A percentile compares a stretch with the other conserved stretches of the same genome.
These are phyloP conservation scores for Petrocephalus sullivani DNA, from an alignment of 2,797 vertebrate species.

Conservation along the genomic window DNA sequence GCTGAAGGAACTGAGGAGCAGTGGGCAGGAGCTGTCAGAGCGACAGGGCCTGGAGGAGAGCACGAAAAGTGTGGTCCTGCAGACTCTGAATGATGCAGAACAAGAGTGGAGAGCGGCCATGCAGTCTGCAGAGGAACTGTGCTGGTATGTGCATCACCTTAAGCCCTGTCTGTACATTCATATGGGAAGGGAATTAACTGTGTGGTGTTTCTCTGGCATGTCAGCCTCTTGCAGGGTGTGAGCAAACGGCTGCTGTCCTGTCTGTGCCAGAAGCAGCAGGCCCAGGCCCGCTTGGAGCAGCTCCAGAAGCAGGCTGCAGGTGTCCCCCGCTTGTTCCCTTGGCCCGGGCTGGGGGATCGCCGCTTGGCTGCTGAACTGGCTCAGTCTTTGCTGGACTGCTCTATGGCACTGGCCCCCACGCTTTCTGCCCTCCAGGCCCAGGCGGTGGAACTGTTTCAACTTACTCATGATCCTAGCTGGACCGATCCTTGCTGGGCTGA, in stretches of 20 bases:
- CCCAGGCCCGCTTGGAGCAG: constrained; percentile 46
- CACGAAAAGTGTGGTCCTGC: not conserved
- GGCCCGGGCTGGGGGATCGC: constrained; percentile 67
- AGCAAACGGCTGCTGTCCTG: constrained; percentile 50
- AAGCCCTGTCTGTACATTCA: not conserved
- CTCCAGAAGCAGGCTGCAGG: constrained; percentile 44
- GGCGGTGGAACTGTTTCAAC: constrained; percentile 51
- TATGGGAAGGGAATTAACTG: not conserved
- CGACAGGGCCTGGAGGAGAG: constrained; percentile 5
- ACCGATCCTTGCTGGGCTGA: constrained; percentile 45
- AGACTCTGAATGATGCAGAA: not conserved
- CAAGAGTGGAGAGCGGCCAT: not conserved
- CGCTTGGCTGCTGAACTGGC: constrained; percentile 55
- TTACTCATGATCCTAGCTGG: constrained; percentile 58
- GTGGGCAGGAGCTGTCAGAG: not conserved
- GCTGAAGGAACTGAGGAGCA: not conserved
- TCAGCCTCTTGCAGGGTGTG: constrained; percentile 52
- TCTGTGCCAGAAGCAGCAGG: constrained; percentile 41
- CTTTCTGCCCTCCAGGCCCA: constrained; percentile 44
- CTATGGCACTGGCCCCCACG: constrained; percentile 40
- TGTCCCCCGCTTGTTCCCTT: constrained; percentile 56
- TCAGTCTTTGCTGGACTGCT: constrained; percentile 47
- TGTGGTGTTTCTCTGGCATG: not conserved
- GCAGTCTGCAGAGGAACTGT: not conserved
- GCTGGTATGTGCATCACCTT: not conserved